Base-by-base conservation (phyloP, 2,797 vertebrate genomes). In the Cetoscarus ocellatus region DNA sequence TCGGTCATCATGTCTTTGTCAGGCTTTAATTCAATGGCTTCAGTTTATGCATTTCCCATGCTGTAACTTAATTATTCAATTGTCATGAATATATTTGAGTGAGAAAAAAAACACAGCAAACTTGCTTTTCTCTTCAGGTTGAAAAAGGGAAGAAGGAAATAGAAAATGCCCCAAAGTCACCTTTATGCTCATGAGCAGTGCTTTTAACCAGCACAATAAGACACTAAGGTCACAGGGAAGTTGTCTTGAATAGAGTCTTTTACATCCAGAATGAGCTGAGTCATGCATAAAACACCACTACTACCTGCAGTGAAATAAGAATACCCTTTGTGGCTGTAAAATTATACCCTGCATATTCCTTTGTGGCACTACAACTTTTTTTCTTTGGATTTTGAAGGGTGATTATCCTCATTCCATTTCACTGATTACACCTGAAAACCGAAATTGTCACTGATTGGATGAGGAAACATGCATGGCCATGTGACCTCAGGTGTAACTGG, bases 341-440 rank as follows among this genome's bases (percentile, higher is more conserved):
- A 48, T 40, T 0, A 40, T 64, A 19, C 56, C 39, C 35, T n/a
- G 42, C 19, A 5, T 10, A 5, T 47, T 4, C 11, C 3, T 27
- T 11, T 7, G 44, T 0, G 0, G 62, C 1, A 70, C 43, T 80
- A 54, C 17, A 18, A 43, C 1, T 45, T 48, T 38, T 70, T 84
- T 64, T 87, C 4, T 0, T 38, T 44, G 6, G 35, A 36, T 57
- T 70, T 10, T 8, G 43, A 14, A 18, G 14, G 35, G 27, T 19
- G 57, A 45, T 68, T 70, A 67, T 73, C 34, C 38, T 58, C 6
- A 8, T 45, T 73, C 27, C 36, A 14, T 78, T 85, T 42, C 59
- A 62, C 52, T 50, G 82, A 90, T 88, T 70, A 34, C 35, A 70
- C 88, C 84, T 69, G 54, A 67, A 59, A 63, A 36, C 70, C 14